Conservation (phyloP, 2,113 vertebrate species). For the Sphaerodactylus townsendi region DNA sequence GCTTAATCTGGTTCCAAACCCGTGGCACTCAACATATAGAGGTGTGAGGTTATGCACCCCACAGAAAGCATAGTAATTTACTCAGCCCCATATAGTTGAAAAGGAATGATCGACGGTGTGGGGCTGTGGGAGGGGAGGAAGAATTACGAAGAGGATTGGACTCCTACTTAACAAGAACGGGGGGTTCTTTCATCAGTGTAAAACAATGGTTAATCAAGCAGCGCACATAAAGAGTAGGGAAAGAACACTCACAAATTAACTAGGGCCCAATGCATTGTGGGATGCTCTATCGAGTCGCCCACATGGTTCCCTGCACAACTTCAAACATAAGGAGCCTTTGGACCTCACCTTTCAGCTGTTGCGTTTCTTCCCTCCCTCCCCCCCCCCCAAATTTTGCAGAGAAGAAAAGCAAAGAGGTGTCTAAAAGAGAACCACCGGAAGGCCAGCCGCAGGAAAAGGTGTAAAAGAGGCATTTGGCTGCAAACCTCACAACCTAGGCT, state of each 20-base stretch:
- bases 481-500: no score
- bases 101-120: constrained; percentile 62
- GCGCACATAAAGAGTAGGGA: constrained; percentile 27
- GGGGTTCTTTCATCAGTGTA: constrained; percentile 58
- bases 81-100: constrained; percentile 39
- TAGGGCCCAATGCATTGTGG: constrained; percentile 20
- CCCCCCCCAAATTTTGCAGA: not conserved
- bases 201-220: constrained; percentile 70
- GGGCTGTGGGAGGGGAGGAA: constrained; percentile 6
- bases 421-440: not conserved
- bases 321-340: constrained; percentile 24
- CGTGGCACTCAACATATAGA: constrained; percentile 62
- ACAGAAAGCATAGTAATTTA: constrained; percentile 74
- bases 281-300: constrained; percentile 45
- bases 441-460: constrained; percentile 14
- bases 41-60: constrained; percentile 67
- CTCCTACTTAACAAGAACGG: constrained; percentile 38
- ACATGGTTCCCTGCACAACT: constrained; percentile 32
- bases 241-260: constrained; percentile 38
- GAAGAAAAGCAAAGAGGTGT: not conserved
- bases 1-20: constrained; percentile 70
- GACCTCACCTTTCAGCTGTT: constrained; percentile 27
- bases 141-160: constrained; percentile 63
- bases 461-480: not conserved
- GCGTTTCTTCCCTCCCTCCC: no score